These are phyloP conservation scores for Crotalus helleri DNA, from an alignment of 2,113 vertebrate genomes.

Conservation along the genomic window DNA sequence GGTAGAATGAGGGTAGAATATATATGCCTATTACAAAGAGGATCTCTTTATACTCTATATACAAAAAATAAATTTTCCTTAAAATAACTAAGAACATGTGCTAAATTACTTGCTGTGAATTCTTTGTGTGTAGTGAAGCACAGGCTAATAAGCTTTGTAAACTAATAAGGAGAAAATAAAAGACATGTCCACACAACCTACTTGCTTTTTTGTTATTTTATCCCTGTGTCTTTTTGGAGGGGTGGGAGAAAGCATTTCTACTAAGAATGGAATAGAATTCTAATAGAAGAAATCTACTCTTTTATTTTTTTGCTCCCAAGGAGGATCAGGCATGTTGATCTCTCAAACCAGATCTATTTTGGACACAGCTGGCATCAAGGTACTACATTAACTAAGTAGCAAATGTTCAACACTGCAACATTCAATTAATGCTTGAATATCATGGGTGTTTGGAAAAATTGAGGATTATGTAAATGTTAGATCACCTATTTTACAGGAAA, in stretches of 20 bases:
- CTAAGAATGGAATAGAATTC: not conserved
- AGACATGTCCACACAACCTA: not conserved
- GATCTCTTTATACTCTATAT: not conserved
- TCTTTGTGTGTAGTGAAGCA: not conserved
- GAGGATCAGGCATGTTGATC: not conserved
- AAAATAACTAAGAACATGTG: not conserved
- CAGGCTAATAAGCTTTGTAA: not conserved
- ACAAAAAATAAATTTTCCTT: not conserved
- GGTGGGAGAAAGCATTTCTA: not conserved
- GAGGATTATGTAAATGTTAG: not conserved
- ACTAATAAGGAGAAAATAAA: constrained; percentile 11
- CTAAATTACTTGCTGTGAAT: constrained; percentile 4
- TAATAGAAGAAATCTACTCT: not conserved
- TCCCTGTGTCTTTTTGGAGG: not conserved
- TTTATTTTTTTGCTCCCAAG: not conserved
- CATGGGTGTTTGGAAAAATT: not conserved
- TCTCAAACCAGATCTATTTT: not conserved
- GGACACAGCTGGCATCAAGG: no score
- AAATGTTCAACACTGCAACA: not conserved
- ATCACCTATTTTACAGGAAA: not conserved
- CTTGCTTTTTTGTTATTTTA: not conserved
- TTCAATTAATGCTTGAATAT: not conserved
- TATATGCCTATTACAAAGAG: not conserved
- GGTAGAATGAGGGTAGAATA: not conserved
- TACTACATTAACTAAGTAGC: not conserved